A percentile compares a stretch with the other conserved stretches of the same genome.
Evolutionary conservation across 2,888 invertebrate species (phyloP).

Genomic region (Agrochola macilenta): DNA sequence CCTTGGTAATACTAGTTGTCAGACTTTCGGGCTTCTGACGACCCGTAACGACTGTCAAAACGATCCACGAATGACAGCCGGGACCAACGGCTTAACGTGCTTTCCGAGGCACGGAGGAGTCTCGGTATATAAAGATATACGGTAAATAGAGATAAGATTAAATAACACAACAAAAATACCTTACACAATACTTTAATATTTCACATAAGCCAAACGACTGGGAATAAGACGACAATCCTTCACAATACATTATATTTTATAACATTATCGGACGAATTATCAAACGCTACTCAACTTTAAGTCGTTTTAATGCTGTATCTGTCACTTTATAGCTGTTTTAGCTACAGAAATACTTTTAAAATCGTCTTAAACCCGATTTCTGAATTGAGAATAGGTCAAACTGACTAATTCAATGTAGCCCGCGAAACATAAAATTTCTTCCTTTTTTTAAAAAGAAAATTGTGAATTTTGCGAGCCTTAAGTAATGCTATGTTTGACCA

Average conservation of each 20-base stretch:
- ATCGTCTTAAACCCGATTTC: neutral
- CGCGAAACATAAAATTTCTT: neutral
- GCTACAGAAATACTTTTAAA: neutral
- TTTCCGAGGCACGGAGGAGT: no score
- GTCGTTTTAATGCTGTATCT: neutral
- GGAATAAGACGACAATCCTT: slow-evolving; percentile 22
- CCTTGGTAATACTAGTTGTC: no score
- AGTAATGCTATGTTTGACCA: neutral
- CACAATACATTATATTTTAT: slow-evolving; percentile 27
- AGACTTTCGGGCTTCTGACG: no score
- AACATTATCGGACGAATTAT: slow-evolving; percentile 1
- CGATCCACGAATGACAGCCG: no score
- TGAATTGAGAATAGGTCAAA: neutral
- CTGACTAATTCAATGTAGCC: neutral
- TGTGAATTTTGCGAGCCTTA: neutral
- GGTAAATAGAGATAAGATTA: neutral
- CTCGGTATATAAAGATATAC: no score
- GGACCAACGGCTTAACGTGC: no score
- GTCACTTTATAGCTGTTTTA: neutral
- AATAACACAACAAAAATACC: slow-evolving; percentile 45
- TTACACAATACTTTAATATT: slow-evolving; percentile 60
- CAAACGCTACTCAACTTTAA: slow-evolving; percentile 13
- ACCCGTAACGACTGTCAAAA: no score
- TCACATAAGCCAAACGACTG: slow-evolving; percentile 48
- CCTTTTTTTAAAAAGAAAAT: neutral